Conservation (phyloP, 2,113 vertebrate genomes). For the Rhynchopsitta pachyrhyncha region DNA sequence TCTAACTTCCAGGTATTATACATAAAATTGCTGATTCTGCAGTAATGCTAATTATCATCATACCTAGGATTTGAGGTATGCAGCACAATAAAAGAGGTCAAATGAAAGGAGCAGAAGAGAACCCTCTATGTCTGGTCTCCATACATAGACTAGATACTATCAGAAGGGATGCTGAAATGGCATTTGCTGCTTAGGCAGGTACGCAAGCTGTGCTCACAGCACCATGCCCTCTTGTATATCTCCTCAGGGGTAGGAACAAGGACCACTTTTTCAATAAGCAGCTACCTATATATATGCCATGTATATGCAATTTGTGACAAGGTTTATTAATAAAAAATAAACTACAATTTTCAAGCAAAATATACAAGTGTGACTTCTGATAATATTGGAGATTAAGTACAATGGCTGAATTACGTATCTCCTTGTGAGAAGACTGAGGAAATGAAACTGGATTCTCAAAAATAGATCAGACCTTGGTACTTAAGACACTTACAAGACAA, state of each 20-base stretch:
- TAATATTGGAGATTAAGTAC: neutral
- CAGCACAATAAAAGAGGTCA: neutral
- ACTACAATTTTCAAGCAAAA: neutral
- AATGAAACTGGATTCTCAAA: neutral
- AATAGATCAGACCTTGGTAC: neutral
- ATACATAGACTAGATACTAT: neutral
- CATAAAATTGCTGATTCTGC: constrained; percentile 12
- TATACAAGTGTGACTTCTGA: neutral
- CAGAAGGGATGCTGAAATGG: neutral
- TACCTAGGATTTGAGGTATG: neutral
- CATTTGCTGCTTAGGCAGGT: neutral
- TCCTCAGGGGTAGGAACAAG: neutral
- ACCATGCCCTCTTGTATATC: neutral
- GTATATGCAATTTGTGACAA: neutral
- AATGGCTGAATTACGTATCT: neutral
- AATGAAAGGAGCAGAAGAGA: neutral
- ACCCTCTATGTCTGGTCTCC: neutral
- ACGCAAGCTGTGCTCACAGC: rapidly evolving
- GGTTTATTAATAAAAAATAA: neutral
- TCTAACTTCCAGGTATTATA: constrained; percentile 59
- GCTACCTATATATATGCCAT: neutral
- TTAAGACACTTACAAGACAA: neutral
- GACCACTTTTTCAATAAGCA: neutral
- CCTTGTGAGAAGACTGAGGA: neutral
- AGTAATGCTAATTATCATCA: neutral